Conservation (phyloP, 2,113 vertebrate species). For the Meriones unguiculatus region DNA sequence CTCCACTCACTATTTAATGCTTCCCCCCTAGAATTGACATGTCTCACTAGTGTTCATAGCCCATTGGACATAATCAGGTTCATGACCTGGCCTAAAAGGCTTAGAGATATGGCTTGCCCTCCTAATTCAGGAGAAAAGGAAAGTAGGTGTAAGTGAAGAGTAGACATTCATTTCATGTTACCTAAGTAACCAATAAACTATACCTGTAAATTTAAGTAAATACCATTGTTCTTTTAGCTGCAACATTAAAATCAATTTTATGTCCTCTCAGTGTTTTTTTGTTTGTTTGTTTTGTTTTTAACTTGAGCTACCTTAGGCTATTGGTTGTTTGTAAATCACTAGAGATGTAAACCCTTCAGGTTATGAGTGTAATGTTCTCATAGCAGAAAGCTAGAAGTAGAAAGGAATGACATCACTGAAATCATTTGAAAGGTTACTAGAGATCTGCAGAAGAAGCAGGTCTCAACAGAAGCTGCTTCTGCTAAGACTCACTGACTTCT, state of each 20-base stretch:
- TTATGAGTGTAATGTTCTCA: background rate
- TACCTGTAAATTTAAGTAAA: conserved; percentile 40
- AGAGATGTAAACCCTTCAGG: background rate
- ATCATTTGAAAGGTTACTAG: background rate
- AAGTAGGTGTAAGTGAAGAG: background rate
- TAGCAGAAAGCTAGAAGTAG: background rate
- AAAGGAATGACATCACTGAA: background rate
- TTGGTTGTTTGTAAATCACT: background rate
- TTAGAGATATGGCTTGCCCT: background rate
- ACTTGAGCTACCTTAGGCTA: background rate
- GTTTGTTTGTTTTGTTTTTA: background rate
- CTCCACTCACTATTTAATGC: background rate
- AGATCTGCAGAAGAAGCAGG: background rate
- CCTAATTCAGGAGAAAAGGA: background rate
- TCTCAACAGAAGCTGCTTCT: background rate
- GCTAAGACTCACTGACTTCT: background rate
- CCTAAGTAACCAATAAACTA: background rate
- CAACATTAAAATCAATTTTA: conserved; percentile 40
- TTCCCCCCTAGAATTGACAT: background rate
- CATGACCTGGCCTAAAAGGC: background rate
- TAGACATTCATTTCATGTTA: background rate
- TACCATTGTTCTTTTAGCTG: conserved; percentile 24
- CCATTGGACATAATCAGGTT: background rate
- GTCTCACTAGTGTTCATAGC: background rate
- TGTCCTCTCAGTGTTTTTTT: background rate